These are phyloP conservation scores for Mechanitis mazaeus DNA, from an alignment of 2,888 invertebrate species.

Conservation along the genomic window DNA sequence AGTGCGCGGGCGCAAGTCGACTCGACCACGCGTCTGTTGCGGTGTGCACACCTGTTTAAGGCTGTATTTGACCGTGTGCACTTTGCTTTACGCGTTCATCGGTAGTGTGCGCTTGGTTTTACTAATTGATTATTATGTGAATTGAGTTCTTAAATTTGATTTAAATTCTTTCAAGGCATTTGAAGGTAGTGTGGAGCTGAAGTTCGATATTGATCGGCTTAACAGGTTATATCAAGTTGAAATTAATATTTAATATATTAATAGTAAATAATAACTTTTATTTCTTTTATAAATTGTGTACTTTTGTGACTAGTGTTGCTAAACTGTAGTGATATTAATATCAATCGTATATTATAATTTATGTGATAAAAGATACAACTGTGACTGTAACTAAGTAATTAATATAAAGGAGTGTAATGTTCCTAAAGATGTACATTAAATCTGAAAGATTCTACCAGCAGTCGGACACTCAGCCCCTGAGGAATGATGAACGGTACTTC, in stretches of 20 bases:
- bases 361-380: neutral
- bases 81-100: conserved; percentile 10
- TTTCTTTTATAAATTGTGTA: too few relatives aligned
- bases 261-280: too few relatives aligned
- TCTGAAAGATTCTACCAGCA: conserved; percentile 67
- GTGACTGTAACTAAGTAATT: conserved; percentile 4
- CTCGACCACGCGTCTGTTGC: conserved; percentile 49
- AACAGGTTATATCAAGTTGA: too few relatives aligned
- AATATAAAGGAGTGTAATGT: conserved; percentile 47
- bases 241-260: too few relatives aligned
- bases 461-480: conserved; percentile 55
- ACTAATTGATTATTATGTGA: neutral
- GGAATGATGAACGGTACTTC: conserved; percentile 55
- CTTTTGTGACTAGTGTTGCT: too few relatives aligned
- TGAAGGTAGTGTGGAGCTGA: too few relatives aligned
- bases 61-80: conserved; percentile 9
- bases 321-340: too few relatives aligned
- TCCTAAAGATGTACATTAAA: conserved; percentile 69
- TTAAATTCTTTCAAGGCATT: too few relatives aligned
- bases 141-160: too few relatives aligned
- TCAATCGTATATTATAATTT: too few relatives aligned
- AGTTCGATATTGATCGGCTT: too few relatives aligned
- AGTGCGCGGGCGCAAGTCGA: conserved; percentile 60
- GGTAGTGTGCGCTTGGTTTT: conserved; percentile 6
- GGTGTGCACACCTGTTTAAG: conserved; percentile 10